A percentile compares a stretch with the other conserved stretches of the same genome.
phyloP scores from a whole-genome alignment of 2,113 vertebrate genomes.

The Mellivora capensis region DNA sequence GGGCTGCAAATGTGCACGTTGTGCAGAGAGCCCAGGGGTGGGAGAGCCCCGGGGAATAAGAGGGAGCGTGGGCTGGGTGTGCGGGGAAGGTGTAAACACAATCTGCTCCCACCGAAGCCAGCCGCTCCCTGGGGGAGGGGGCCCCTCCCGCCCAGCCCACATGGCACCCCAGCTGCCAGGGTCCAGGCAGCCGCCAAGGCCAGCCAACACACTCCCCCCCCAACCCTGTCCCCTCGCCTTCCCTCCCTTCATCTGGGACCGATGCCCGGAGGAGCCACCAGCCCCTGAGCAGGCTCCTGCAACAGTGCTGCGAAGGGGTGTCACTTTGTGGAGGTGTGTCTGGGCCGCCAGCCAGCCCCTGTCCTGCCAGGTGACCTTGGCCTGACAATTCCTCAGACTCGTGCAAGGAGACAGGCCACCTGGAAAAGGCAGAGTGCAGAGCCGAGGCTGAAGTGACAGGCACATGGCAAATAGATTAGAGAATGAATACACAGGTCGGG shows the following conservation, averaged over 20 bases:
- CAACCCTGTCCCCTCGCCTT: not conserved
- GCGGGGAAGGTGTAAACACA: constrained; percentile 68
- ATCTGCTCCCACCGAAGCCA: constrained; percentile 59
- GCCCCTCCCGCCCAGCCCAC: constrained; percentile 51
- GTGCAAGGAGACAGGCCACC: constrained; percentile 3
- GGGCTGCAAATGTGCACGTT: constrained; percentile 5
- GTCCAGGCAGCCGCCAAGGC: not conserved
- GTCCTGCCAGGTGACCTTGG: constrained; percentile 43
- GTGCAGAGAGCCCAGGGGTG: constrained; percentile 30
- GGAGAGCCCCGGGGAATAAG: constrained; percentile 47
- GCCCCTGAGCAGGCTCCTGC: not conserved
- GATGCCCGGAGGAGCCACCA: not conserved
- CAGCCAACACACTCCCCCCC: not conserved
- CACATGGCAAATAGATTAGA: not conserved
- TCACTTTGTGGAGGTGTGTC: not conserved
- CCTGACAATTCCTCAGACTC: not conserved
- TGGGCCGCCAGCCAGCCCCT: constrained; percentile 21
- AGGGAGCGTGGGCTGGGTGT: constrained; percentile 46
- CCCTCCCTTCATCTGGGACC: not conserved
- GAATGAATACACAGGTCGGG: not conserved
- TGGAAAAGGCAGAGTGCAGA: not conserved
- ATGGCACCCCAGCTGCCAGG: constrained; percentile 36
- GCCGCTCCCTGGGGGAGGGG: constrained; percentile 23
- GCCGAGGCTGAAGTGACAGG: not conserved
- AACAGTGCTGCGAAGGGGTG: not conserved